These are phyloP conservation scores for Tringa solitaria DNA, from an alignment of 2,113 vertebrate genomes.

Conservation along the genomic window DNA sequence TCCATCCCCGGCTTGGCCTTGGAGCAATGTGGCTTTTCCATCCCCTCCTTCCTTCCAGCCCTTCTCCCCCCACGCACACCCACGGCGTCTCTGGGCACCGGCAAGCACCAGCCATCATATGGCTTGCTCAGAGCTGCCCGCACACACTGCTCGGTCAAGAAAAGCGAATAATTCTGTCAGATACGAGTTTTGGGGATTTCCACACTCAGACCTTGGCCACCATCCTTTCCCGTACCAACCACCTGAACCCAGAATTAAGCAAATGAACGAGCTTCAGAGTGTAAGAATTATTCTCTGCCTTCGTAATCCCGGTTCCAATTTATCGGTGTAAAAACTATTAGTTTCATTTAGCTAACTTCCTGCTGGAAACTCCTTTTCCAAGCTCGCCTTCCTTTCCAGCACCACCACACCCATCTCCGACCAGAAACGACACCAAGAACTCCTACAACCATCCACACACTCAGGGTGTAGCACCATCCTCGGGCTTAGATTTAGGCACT, in stretches of 20 bases:
- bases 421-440: background rate
- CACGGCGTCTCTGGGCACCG: background rate
- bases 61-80: background rate
- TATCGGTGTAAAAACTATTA: background rate
- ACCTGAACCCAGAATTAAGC: background rate
- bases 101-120: background rate
- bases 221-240: background rate
- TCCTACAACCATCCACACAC: background rate
- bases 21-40: background rate
- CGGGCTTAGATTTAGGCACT: background rate
- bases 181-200: background rate
- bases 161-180: background rate
- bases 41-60: background rate
- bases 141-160: background rate
- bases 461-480: background rate
- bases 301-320: conserved; percentile 26
- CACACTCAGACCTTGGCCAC: background rate
- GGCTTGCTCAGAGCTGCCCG: background rate
- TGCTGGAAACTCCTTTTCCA: background rate
- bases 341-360: background rate
- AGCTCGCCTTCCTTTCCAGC: conserved; percentile 3
- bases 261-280: background rate
- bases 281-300: background rate
- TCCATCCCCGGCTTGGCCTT: background rate
- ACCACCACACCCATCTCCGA: conserved; percentile 20